A percentile compares a stretch with the other conserved stretches of the same genome.
Evolutionary conservation across 23 tunicate species (phyloP).

Genomic region (Corella eumyota): DNA sequence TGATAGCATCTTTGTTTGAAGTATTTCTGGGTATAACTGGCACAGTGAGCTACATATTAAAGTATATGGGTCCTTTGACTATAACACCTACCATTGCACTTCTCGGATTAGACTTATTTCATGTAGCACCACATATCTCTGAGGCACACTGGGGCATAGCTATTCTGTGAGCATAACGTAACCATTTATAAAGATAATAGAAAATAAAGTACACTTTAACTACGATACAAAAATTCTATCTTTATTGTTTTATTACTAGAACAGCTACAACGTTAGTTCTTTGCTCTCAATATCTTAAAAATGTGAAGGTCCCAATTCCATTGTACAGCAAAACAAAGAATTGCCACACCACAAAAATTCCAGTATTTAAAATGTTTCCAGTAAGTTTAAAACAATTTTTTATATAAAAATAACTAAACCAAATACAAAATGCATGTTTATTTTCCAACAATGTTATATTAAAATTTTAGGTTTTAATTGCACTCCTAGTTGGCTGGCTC

Average conservation of each 20-base stretch:
- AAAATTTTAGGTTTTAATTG: slow-evolving; percentile 19
- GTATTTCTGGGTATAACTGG: slow-evolving; percentile 57
- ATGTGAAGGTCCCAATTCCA: slow-evolving; percentile 33
- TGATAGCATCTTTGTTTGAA: slow-evolving; percentile 51
- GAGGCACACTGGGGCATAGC: slow-evolving; percentile 74
- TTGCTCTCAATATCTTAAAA: slow-evolving; percentile 42
- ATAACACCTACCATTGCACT: slow-evolving; percentile 64
- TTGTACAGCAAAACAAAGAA: slow-evolving; percentile 11
- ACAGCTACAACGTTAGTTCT: slow-evolving; percentile 19
- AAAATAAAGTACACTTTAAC: too few species aligned
- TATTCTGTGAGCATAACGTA: slow-evolving; percentile 30
- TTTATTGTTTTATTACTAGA: slow-evolving; percentile 6
- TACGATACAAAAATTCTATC: too few species aligned
- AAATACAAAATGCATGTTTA: neutral
- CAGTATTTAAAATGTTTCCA: slow-evolving; percentile 43
- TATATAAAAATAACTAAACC: neutral
- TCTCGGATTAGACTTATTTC: slow-evolving; percentile 57
- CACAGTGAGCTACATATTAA: slow-evolving; percentile 45
- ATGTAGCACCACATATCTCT: slow-evolving; percentile 44
- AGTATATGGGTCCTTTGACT: slow-evolving; percentile 73
- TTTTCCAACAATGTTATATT: neutral
- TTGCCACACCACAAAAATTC: slow-evolving; percentile 8
- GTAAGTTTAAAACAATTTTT: slow-evolving; percentile 13
- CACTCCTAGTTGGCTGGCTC: slow-evolving; percentile 11
- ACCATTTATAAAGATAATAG: neutral